These are phyloP conservation scores for Rhegmatorhina hoffmannsi DNA, from an alignment of 2,113 vertebrate genomes.

Conservation along the genomic window DNA sequence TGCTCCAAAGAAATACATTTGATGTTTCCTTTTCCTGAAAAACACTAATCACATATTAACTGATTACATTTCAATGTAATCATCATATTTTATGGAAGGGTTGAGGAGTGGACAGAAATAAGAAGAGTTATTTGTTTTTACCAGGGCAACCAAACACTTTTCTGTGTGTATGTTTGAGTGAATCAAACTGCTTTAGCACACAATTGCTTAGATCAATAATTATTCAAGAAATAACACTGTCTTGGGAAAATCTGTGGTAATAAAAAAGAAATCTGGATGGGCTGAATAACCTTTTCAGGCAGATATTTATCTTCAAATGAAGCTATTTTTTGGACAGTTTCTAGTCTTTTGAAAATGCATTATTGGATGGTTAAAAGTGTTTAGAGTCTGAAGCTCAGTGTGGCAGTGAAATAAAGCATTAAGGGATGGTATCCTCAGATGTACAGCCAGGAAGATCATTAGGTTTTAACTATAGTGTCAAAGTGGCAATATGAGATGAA, in stretches of 20 bases:
- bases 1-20: neutral
- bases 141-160: conserved; percentile 21
- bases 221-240: conserved; percentile 70
- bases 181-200: conserved; percentile 52
- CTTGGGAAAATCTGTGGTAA: conserved; percentile 54
- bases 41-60: conserved; percentile 30
- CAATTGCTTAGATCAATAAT: conserved; percentile 63
- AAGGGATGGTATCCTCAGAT: conserved; percentile 21
- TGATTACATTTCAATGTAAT: conserved; percentile 29
- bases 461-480: conserved; percentile 51
- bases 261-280: conserved; percentile 57
- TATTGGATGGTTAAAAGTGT: conserved; percentile 28
- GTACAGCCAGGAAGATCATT: conserved; percentile 16
- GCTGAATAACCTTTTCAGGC: conserved; percentile 59
- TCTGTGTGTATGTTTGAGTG: conserved; percentile 44
- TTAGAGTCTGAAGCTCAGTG: conserved; percentile 14
- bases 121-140: conserved; percentile 48
- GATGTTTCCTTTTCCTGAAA: conserved; percentile 18
- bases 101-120: neutral
- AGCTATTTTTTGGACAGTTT: conserved; percentile 8
- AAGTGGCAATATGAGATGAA: conserved; percentile 39
- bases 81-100: conserved; percentile 12
- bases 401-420: conserved; percentile 25
- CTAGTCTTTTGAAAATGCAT: conserved; percentile 24
- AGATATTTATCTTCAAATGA: conserved; percentile 61